Base-by-base conservation (phyloP, 2,797 vertebrate species). In the Phylloscopus collybita region DNA sequence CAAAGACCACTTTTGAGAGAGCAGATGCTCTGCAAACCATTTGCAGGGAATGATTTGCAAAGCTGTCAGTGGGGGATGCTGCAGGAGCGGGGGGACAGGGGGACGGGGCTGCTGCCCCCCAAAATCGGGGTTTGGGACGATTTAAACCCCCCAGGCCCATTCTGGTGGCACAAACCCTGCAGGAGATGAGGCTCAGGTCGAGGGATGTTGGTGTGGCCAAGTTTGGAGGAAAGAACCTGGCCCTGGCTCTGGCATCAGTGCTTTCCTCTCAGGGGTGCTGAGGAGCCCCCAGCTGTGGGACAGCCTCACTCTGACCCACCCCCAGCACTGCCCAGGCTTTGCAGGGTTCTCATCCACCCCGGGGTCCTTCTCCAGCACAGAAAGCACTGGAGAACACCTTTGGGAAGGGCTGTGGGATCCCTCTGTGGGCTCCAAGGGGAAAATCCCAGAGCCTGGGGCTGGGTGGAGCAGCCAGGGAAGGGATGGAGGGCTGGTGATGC, bases 371-470 rank as follows among this genome's bases (percentile, higher is more conserved):
- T 27, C 25, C 81, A 67, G 53, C 50, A 16, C 0, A 8, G 47
- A 45, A 88, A 65, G 8, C 54, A 1, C n/a, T 10, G 4, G 11
- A 11, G 49, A 47, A 14, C 1, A 0, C 13, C 29, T 29, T 8
- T 21, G 87, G 74, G 61, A 73, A 59, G 66, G 86, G 42, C 40
- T 4, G 38, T 29, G 42, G 42, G 51, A 29, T 57, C 54, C 21
- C 71, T 10, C 2, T 0, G 40, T 0, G 9, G 42, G 36, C 34
- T 80, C 50, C 1, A 7, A 11, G 75, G 38, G 47, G 50, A 22
- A 57, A 75, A n/a, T 4, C 6, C 0, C 32, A 3, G 49, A 4
- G 25, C 8, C 36, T 23, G 36, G 34, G 36, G 34, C 4, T 7
- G 65, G 53, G 11, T 27, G 53, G 5, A 6, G 59, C 23, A 30